phyloP scores from a whole-genome alignment of 2,113 vertebrate genomes.

The Stegastes partitus region DNA sequence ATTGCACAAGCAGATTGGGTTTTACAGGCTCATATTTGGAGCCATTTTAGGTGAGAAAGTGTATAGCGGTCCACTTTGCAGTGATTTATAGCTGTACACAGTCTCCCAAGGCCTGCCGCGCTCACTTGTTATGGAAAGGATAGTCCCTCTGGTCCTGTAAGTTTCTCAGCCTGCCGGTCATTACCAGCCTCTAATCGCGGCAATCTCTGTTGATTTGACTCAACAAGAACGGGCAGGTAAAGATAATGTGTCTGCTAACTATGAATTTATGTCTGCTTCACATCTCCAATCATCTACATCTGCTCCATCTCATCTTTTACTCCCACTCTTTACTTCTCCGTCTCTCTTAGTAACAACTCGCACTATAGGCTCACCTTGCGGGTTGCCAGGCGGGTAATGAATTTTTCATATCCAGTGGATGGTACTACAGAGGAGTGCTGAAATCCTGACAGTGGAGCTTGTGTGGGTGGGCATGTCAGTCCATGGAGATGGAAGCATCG shows the following conservation, averaged over 20 bases:
- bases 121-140: slow-evolving; percentile 36
- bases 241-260: slow-evolving; percentile 38
- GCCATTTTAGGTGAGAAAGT: slow-evolving; percentile 8
- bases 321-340: slow-evolving; percentile 26
- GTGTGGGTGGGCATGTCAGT: slow-evolving; percentile 63
- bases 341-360: slow-evolving; percentile 30
- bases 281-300: slow-evolving; percentile 18
- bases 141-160: slow-evolving; percentile 19
- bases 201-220: slow-evolving; percentile 17
- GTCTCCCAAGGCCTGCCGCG: slow-evolving; percentile 24
- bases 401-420: slow-evolving; percentile 64
- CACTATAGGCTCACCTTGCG: slow-evolving; percentile 39
- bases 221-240: slow-evolving; percentile 13
- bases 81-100: slow-evolving; percentile 41
- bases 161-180: slow-evolving; percentile 11
- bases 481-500: slow-evolving; percentile 60
- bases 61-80: slow-evolving; percentile 23
- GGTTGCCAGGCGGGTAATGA: slow-evolving; percentile 61
- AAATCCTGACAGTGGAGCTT: slow-evolving; percentile 62
- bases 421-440: slow-evolving; percentile 46
- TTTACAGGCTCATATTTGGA: slow-evolving; percentile 9
- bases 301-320: slow-evolving; percentile 13
- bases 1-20: not conserved
- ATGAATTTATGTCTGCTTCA: slow-evolving; percentile 32
- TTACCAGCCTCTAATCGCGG: slow-evolving; percentile 24